Evolutionary conservation across 2,888 invertebrate species (phyloP), one percentile per base, ranked within the genome.

Genomic region (Patella pellucida): DNA sequence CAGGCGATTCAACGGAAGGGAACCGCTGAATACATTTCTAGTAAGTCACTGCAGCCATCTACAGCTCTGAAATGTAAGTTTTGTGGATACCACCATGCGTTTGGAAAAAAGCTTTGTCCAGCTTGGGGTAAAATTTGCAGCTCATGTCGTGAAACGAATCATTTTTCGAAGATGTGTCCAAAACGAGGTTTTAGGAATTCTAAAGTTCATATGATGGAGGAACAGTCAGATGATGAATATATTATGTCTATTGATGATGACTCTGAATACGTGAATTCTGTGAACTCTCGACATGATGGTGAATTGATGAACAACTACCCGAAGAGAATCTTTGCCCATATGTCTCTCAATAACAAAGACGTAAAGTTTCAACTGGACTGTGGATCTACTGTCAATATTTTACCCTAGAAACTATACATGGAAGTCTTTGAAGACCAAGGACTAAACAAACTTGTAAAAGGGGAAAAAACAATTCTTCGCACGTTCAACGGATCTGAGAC

Each of bases 51-150:
- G 7, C 41, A 41, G 41, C 41, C 41, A 41, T 41, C 9, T 9
- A 41, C 41, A 41, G 41, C 41, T 41, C 41, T 41, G 41, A 41
- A 50, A 41, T 81, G 81, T 52, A 74, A 71, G 27, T 79, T 78
- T 51, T 82, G 81, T 77, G 80, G 81, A 7, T 71, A 73, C 16
- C 69, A 52, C 56, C 82, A 81, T 76, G 78, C 71, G 41, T 41
- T 19, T 51, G 67, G 73, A 15, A 80, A 78, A 68, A 74, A 78
- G 52, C 73, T 75, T 19, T 82, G 79, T 74, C 80, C 80, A 52
- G 81, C 82, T 27, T 83, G 77, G 73, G 83, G 79, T 16, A 79
- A 80, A 68, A 75, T 62, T 7, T 79, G 78, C 50, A 72, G 76
- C 14, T n/a, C 16, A 2, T 82, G 83, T 73, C 62, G 78, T 14